These are phyloP conservation scores for Corythoichthys haematopterus DNA, from an alignment of 2,113 vertebrate genomes.

Conservation along the genomic window DNA sequence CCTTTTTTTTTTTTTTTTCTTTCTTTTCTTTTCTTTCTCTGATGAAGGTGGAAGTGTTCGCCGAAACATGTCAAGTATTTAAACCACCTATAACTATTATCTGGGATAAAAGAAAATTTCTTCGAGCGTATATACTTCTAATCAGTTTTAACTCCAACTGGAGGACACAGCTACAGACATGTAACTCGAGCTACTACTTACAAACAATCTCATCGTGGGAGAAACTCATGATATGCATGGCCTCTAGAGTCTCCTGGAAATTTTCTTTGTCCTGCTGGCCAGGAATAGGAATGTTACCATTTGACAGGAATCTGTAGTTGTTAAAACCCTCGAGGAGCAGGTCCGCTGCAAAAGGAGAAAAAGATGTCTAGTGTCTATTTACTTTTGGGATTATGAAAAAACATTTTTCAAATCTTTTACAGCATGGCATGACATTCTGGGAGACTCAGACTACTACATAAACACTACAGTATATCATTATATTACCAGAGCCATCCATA, in stretches of 20 bases:
- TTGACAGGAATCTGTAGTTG: constrained; percentile 94
- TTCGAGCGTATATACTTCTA: not conserved
- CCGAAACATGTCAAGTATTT: too few species aligned
- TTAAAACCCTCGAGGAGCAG: constrained; percentile 89
- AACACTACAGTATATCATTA: too few species aligned
- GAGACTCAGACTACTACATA: not conserved
- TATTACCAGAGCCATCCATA: too few species aligned
- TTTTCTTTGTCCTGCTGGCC: constrained; percentile 98
- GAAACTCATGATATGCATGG: constrained; percentile 99
- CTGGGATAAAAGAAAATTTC: too few species aligned
- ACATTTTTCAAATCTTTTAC: not conserved
- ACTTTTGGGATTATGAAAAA: not conserved
- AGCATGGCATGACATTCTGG: not conserved
- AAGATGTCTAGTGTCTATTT: not conserved
- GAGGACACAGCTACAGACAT: not conserved
- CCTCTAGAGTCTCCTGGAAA: constrained; percentile 98
- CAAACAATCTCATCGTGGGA: constrained; percentile 92
- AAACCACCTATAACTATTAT: too few species aligned
- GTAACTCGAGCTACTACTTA: constrained; percentile 65
- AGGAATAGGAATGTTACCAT: constrained; percentile 93
- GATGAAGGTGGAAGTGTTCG: too few species aligned
- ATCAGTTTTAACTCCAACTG: not conserved
- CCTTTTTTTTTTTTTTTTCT: too few species aligned
- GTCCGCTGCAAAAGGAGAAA: constrained; percentile 72
- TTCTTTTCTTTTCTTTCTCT: too few species aligned